phyloP scores from a whole-genome alignment of 2,113 vertebrate species.

The Pachypanchax playfairii region DNA sequence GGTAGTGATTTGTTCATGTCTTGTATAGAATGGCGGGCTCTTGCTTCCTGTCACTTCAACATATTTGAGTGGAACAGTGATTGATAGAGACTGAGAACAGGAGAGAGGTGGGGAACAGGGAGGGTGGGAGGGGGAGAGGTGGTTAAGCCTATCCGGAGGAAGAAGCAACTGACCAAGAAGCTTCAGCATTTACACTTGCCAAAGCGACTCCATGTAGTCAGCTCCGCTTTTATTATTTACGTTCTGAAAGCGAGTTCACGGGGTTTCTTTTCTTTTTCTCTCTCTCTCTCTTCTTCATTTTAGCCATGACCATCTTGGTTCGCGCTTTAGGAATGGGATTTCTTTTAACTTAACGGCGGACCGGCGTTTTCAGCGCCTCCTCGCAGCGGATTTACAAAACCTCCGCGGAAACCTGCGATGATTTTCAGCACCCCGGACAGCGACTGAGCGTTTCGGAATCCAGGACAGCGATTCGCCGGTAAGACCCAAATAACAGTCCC shows the following conservation, averaged over 20 bases:
- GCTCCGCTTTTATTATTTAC: constrained; percentile 19
- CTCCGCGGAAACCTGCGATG: constrained; percentile 47
- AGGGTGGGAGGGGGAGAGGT: constrained; percentile 22
- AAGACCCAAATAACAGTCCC: too few species aligned
- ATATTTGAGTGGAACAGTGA: constrained; percentile 55
- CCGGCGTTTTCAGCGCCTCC: constrained; percentile 37
- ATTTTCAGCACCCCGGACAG: constrained; percentile 60
- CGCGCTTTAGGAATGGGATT: constrained; percentile 38
- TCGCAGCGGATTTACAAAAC: constrained; percentile 72
- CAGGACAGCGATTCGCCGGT: constrained; percentile 33
- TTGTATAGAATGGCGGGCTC: constrained; percentile 24
- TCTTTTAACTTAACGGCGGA: constrained; percentile 52
- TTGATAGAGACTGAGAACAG: constrained; percentile 48
- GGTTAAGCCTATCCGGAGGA: constrained; percentile 52
- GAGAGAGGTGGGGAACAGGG: background rate
- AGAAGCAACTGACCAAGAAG: constrained; percentile 61
- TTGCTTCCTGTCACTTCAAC: constrained; percentile 42
- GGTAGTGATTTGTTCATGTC: constrained; percentile 27
- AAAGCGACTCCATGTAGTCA: constrained; percentile 55
- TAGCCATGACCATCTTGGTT: background rate
- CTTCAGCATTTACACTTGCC: constrained; percentile 58
- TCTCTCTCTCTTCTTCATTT: background rate
- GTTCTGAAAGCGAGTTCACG: constrained; percentile 7
- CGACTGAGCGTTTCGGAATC: constrained; percentile 36
- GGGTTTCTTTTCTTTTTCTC: background rate